Conservation (phyloP, 2,797 vertebrate genomes). For the Lophius americanus region DNA sequence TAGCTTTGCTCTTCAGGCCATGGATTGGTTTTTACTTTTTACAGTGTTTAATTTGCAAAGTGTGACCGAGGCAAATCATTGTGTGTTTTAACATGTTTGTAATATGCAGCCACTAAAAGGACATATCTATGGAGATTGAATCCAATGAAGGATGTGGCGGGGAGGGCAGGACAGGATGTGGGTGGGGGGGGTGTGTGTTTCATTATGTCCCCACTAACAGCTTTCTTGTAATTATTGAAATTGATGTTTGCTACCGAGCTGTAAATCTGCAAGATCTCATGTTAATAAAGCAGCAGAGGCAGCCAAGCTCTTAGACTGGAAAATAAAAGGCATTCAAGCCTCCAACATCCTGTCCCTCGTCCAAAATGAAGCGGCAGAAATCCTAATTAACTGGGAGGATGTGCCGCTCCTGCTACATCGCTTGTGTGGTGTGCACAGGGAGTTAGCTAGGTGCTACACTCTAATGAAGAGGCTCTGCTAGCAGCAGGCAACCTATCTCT, state of each 20-base stretch:
- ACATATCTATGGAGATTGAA: slow-evolving; percentile 70
- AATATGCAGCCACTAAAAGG: slow-evolving; percentile 76
- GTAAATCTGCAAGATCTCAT: slow-evolving; percentile 80
- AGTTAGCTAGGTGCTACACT: slow-evolving; percentile 53
- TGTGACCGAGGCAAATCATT: slow-evolving; percentile 66
- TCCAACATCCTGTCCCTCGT: slow-evolving; percentile 77
- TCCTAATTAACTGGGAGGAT: slow-evolving; percentile 83
- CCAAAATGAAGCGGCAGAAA: slow-evolving; percentile 81
- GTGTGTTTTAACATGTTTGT: slow-evolving; percentile 73
- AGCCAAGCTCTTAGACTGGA: slow-evolving; percentile 72
- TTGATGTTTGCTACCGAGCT: slow-evolving; percentile 79
- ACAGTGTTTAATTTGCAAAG: slow-evolving; percentile 63
- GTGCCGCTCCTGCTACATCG: slow-evolving; percentile 63
- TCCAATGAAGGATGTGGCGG: slow-evolving; percentile 34
- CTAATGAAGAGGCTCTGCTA: slow-evolving; percentile 71
- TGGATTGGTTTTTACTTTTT: slow-evolving; percentile 44
- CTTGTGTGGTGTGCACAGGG: slow-evolving; percentile 50
- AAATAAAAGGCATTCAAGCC: slow-evolving; percentile 85
- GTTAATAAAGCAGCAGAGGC: slow-evolving; percentile 77
- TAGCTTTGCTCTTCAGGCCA: slow-evolving; percentile 60
- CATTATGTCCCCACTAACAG: slow-evolving; percentile 73
- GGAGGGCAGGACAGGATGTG: slow-evolving; percentile 48
- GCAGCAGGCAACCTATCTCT: slow-evolving; percentile 27
- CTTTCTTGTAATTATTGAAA: slow-evolving; percentile 84
- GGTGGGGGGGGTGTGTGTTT: slow-evolving; percentile 47